Base-by-base conservation (phyloP, 2,797 vertebrate species). In the Fistularia commersonii region DNA sequence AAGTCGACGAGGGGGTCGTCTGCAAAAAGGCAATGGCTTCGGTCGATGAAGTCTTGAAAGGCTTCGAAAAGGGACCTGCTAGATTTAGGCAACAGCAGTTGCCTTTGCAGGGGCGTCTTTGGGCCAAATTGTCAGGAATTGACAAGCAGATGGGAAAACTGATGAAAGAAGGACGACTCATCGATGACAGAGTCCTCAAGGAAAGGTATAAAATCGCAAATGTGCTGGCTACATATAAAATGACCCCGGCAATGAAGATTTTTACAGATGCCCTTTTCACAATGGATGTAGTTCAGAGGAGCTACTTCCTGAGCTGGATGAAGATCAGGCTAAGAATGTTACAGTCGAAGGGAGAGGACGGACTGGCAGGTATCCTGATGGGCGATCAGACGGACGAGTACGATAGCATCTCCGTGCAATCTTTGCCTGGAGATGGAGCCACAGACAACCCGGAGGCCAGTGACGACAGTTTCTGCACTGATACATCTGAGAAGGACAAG, bases 301-400 rank as follows among this genome's bases (percentile, higher is more conserved):
- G 77, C 7, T 93, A 79, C 57, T 95, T 95, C 57, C 77, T 95
- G 14, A 82, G 66, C 49, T 93, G 91, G 92, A 87, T 93, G 85
- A 93, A 85, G 64, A 67, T 90, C 47, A 86, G 69, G 11, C 85
- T 94, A 44, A 60, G 80, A 6, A 54, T 60, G 2, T 72, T 81
- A 11, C 86, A 87, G 74, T 55, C n/a, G 12, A 45, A 69, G 60
- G 72, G 64, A 47, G 41, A 52, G 51, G 68, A 73, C 1, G 10
- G 3, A 14, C 40, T 41, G 4, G 45, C 60, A 41, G 51, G 55
- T 58, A 10, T 50, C 41, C 1, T 45, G 3, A 13, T 34, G 60
- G 39, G 54, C 13, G 31, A 23, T 13, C 51, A 64, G 42, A 52
- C 38, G 41, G 42, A 54, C 43, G 37, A 12, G 5, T 40, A 43